phyloP scores from a whole-genome alignment of 2,888 invertebrate species.

The Eristalis intricaria region DNA sequence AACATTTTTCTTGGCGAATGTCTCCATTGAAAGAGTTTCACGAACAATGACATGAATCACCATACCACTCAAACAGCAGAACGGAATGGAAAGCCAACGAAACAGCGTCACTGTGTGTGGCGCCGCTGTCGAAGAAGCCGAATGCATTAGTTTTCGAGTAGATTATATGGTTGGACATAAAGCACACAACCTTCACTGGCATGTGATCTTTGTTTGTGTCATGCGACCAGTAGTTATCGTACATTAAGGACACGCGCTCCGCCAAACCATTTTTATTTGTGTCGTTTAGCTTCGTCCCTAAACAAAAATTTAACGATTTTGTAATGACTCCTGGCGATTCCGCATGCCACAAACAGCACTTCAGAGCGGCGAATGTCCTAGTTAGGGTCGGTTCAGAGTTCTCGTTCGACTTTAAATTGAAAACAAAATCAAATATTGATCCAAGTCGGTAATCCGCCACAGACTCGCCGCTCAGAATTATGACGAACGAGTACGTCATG shows the following conservation, averaged over 20 bases:
- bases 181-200: not conserved
- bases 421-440: not conserved
- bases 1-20: not conserved
- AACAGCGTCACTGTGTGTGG: conserved; percentile 2
- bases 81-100: not conserved
- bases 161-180: conserved; percentile 11
- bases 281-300: not conserved
- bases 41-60: conserved; percentile 16
- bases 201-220: not conserved
- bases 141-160: conserved; percentile 40
- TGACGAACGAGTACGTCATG: conserved; percentile 38
- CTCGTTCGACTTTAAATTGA: not conserved
- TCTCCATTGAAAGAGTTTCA: not conserved
- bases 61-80: not conserved
- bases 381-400: not conserved
- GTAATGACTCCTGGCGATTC: conserved; percentile 8
- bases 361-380: not conserved
- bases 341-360: not conserved
- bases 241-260: not conserved
- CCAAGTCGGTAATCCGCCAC: conserved; percentile 22
- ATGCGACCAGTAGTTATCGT: not conserved
- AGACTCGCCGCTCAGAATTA: conserved; percentile 4
- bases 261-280: not conserved
- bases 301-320: conserved; percentile 19
- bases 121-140: conserved; percentile 16